These are phyloP conservation scores for Campylorhamphus procurvoides DNA, from an alignment of 2,113 vertebrate genomes.

Conservation along the genomic window DNA sequence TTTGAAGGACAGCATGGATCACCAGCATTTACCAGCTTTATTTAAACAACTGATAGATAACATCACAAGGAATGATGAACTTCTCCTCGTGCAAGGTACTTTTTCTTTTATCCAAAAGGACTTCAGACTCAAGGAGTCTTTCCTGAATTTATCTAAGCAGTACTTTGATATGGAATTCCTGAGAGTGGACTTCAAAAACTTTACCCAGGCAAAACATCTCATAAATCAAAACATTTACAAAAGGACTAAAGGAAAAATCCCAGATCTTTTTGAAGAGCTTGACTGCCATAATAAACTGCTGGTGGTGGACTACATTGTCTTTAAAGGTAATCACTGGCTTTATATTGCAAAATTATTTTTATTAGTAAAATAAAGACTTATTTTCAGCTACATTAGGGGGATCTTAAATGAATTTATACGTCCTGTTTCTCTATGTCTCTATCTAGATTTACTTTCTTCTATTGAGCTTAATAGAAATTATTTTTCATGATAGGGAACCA, in stretches of 20 bases:
- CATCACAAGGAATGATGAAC: constrained; percentile 75
- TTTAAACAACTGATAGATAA: constrained; percentile 80
- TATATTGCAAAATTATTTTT: not conserved
- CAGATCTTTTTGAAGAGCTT: constrained; percentile 76
- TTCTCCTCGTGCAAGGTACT: constrained; percentile 76
- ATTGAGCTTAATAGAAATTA: not conserved
- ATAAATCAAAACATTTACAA: constrained; percentile 83
- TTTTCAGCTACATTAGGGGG: not conserved
- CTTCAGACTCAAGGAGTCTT: constrained; percentile 74
- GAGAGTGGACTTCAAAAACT: constrained; percentile 78
- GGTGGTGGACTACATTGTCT: constrained; percentile 85
- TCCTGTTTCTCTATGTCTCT: not conserved
- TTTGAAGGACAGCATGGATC: constrained; percentile 54
- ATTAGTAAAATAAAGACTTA: not conserved
- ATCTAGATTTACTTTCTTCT: not conserved
- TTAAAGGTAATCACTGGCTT: constrained; percentile 79
- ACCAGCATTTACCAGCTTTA: constrained; percentile 72
- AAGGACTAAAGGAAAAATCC: constrained; percentile 78
- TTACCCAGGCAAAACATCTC: constrained; percentile 59
- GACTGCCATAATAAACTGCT: constrained; percentile 77
- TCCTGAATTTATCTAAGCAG: constrained; percentile 77
- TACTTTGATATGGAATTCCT: constrained; percentile 83
- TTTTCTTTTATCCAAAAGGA: constrained; percentile 79
- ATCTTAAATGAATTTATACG: not conserved
- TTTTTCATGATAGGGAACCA: not conserved